These are phyloP conservation scores for Typhlomys cinereus DNA, from an alignment of 2,113 vertebrate genomes.

Conservation along the genomic window DNA sequence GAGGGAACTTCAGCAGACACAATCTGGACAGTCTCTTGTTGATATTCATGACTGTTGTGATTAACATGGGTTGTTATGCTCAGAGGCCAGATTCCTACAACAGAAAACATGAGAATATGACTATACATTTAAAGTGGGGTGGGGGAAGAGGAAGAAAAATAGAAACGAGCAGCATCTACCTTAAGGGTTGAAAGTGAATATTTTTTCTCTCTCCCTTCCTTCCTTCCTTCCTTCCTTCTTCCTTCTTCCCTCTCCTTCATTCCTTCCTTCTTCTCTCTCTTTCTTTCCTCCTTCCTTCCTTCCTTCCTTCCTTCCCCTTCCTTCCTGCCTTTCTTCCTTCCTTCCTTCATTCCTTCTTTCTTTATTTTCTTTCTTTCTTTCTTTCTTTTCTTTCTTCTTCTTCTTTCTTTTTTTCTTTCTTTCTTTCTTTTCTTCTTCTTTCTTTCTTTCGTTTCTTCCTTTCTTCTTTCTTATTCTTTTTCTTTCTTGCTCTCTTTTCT, in stretches of 20 bases:
- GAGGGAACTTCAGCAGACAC: not conserved
- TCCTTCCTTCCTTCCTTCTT: no score
- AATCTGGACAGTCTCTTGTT: not conserved
- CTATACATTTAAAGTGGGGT: constrained; percentile 15
- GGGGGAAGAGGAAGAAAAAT: no score
- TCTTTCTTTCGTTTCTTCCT: no score
- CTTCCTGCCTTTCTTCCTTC: no score
- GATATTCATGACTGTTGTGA: not conserved
- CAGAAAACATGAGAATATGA: not conserved
- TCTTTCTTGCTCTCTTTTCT: not conserved
- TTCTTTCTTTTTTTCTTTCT: no score
- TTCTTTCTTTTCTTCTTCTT: not conserved
- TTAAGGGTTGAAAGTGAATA: not conserved
- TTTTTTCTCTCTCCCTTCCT: not conserved
- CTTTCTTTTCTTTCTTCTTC: not conserved
- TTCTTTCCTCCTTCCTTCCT: not conserved
- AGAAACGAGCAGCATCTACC: not conserved
- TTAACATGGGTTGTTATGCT: not conserved
- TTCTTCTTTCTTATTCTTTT: not conserved
- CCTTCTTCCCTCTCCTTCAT: not conserved
- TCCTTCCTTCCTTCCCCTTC: no score
- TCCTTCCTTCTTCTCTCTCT: not conserved
- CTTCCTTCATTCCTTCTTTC: no score
- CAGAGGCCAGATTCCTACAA: not conserved
- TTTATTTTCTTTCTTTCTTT: no score